These are phyloP conservation scores for Ornithorhynchus anatinus DNA, from an alignment of 2,113 vertebrate genomes.

Conservation along the genomic window DNA sequence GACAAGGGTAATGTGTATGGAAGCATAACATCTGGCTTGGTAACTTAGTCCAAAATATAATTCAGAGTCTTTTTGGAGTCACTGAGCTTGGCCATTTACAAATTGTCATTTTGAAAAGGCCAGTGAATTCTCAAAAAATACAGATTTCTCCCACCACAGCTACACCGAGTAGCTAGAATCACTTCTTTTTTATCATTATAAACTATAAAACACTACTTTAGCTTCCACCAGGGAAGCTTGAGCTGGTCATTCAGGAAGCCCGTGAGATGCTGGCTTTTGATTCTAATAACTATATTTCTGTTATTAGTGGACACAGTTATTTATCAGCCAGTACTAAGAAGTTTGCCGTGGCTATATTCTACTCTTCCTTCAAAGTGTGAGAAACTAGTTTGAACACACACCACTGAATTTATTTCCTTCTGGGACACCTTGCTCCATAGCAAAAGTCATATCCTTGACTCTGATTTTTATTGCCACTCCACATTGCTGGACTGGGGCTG, in stretches of 20 bases:
- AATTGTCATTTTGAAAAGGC: slow-evolving; percentile 68
- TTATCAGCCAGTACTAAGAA: slow-evolving; percentile 6
- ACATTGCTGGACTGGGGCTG: no score
- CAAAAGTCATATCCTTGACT: no score
- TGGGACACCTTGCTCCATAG: no score
- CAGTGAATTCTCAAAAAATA: slow-evolving; percentile 65
- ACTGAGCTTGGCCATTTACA: slow-evolving; percentile 78
- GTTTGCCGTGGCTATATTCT: slow-evolving; percentile 20
- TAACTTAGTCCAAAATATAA: slow-evolving; percentile 65
- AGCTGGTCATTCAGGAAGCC: background rate
- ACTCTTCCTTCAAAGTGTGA: slow-evolving; percentile 27
- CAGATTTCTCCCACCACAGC: slow-evolving; percentile 63
- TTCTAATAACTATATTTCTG: no score
- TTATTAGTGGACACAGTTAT: slow-evolving; percentile 25
- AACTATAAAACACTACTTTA: slow-evolving; percentile 32
- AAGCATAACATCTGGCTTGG: slow-evolving; percentile 60
- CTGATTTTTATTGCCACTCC: no score
- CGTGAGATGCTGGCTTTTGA: no score
- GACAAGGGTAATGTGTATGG: slow-evolving; percentile 69
- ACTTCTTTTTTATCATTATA: background rate
- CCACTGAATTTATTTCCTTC: no score
- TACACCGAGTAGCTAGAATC: slow-evolving; percentile 28
- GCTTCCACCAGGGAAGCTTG: slow-evolving; percentile 39
- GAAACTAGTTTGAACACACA: background rate
- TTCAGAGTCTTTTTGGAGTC: slow-evolving; percentile 67